Percentiles rank a stretch among this genome's conserved stretches.
Conservation (phyloP, 2,888 invertebrate genomes). For the Lomographa bimaculata region DNA sequence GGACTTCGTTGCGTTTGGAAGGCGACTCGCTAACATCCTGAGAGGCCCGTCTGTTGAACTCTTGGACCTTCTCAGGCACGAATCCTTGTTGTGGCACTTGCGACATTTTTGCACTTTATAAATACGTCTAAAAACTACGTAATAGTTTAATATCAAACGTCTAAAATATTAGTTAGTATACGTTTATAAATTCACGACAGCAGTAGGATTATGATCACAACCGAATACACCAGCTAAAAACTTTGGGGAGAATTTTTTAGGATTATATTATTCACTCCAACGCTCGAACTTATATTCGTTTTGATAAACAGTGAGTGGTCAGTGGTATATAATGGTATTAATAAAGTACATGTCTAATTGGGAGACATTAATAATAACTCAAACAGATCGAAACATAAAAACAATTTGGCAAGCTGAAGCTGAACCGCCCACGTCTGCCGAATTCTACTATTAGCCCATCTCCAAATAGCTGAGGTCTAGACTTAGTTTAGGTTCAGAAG, state of each 20-base stretch:
- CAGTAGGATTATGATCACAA: slow-evolving; percentile 34
- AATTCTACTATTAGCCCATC: no score
- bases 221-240: slow-evolving; percentile 30
- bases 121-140: slow-evolving; percentile 60
- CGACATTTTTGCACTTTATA: slow-evolving; percentile 58
- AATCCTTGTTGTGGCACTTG: slow-evolving; percentile 72
- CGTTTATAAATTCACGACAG: slow-evolving; percentile 34
- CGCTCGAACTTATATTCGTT: background rate
- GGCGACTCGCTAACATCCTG: slow-evolving; percentile 65
- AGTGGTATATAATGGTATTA: no score
- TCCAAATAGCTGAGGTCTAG: no score
- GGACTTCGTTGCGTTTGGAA: slow-evolving; percentile 45
- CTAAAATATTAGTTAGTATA: slow-evolving; percentile 33
- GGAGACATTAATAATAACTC: no score
- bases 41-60: slow-evolving; percentile 70
- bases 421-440: no score
- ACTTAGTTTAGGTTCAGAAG: slow-evolving; percentile 1
- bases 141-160: slow-evolving; percentile 56
- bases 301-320: slow-evolving; percentile 12
- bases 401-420: no score
- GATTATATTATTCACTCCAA: background rate
- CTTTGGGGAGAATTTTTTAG: background rate
- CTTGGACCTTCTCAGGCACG: slow-evolving; percentile 73
- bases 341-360: no score
- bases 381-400: no score